Evolutionary conservation across 2,113 vertebrate species (phyloP).

Genomic region (Hypanus sabinus): DNA sequence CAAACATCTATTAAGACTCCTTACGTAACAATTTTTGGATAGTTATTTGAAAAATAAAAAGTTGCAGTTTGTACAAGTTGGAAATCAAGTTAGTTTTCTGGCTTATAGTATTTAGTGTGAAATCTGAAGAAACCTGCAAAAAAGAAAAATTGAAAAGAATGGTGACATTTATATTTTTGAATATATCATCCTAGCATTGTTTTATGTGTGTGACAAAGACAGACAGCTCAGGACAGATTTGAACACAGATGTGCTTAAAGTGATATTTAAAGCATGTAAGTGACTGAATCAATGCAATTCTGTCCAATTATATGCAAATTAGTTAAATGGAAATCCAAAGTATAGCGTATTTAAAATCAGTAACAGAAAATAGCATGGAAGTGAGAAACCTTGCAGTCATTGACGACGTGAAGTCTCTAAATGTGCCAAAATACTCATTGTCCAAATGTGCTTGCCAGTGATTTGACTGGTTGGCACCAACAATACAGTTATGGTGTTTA

Average conservation of each 20-base stretch:
- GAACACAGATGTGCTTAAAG: background rate
- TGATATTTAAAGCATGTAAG: background rate
- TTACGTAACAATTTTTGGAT: background rate
- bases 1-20: background rate
- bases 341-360: background rate
- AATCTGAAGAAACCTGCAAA: background rate
- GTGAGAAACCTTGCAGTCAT: background rate
- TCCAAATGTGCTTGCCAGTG: conserved; percentile 9
- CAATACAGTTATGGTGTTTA: background rate
- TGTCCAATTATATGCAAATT: background rate
- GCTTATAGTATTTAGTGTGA: background rate
- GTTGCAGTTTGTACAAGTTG: too few relatives aligned
- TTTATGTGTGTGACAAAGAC: background rate
- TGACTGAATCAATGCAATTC: background rate
- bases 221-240: too few relatives aligned
- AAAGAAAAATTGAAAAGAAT: background rate
- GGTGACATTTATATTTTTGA: background rate
- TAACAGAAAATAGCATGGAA: background rate
- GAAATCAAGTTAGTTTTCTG: background rate
- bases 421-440: background rate
- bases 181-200: background rate
- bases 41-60: too few relatives aligned
- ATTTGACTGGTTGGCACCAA: background rate
- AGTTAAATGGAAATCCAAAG: background rate
- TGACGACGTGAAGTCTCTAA: background rate